Base-by-base conservation (phyloP, 2,113 vertebrate species). In the Strigops habroptila region DNA sequence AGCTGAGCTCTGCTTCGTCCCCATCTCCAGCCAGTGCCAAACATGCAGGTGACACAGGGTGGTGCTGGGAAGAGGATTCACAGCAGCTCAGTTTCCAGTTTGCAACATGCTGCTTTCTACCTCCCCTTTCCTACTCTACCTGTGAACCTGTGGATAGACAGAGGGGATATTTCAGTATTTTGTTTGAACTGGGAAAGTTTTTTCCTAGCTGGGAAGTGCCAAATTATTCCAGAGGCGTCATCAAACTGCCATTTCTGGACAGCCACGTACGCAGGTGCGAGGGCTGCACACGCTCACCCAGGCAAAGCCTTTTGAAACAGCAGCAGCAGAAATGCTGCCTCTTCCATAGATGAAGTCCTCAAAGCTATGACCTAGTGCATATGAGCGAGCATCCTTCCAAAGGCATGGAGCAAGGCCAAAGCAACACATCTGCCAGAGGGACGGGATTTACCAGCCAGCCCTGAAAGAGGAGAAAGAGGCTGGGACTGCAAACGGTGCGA, bases 351-450 rank as follows among this genome's bases (percentile, higher is more conserved):
- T 27, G 5, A 57, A 78, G 8, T 44, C 74, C 37, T 67, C 15
- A 35, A 57, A 75, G 70, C n/a, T 39, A 6, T 2, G 49, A n/a
- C 41, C 57, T 52, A 46, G 16, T 4, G 52, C 1, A 7, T 39
- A 28, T 0, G 3, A 65, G 64, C 24, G 90, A 87, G 46, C 67
- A 21, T 4, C 31, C 31, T 67, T 51, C 25, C 76, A 64, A 73
- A 49, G 33, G 57, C 60, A 21, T 0, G 1, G 37, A 8, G 44
- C 0, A 8, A 90, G 55, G 63, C 30, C 73, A 15, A 30, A 60
- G 30, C 3, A 1, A 53, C 8, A 60, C 35, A n/a, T 74, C 46
- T 67, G 48, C 25, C 62, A 64, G 13, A 55, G 21, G 13, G 85
- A 51, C 0, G 9, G 76, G 27, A 18, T 27, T 57, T 28, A 78